Conservation (phyloP, 2,797 vertebrate species). For the Zenarchopterus dispar region DNA sequence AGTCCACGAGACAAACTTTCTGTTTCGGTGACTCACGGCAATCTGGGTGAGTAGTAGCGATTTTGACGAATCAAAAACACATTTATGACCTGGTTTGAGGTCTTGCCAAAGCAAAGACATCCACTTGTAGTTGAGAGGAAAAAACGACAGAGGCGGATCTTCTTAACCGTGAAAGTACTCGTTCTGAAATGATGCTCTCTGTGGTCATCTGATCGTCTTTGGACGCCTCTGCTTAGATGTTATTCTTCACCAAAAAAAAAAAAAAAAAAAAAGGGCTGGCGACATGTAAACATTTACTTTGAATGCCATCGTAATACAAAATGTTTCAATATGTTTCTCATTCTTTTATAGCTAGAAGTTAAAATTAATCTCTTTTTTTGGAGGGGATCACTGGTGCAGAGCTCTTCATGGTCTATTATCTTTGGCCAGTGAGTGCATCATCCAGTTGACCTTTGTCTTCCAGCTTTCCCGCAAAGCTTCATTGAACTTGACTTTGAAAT, state of each 20-base stretch:
- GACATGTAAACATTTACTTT: slow-evolving; percentile 72
- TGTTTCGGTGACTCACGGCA: slow-evolving; percentile 32
- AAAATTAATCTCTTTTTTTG: slow-evolving; percentile 45
- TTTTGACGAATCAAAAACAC: slow-evolving; percentile 30
- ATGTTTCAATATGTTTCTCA: slow-evolving; percentile 37
- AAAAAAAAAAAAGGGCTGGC: slow-evolving; percentile 10
- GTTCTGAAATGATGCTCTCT: slow-evolving; percentile 11
- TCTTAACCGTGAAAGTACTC: slow-evolving; percentile 24
- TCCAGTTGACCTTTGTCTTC: slow-evolving; percentile 99
- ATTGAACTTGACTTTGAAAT: slow-evolving; percentile 97
- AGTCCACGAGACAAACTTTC: slow-evolving; percentile 29
- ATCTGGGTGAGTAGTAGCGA: slow-evolving; percentile 36
- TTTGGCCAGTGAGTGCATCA: slow-evolving; percentile 97
- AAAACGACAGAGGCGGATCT: slow-evolving; percentile 10
- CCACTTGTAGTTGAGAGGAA: slow-evolving; percentile 13
- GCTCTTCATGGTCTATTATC: slow-evolving; percentile 88
- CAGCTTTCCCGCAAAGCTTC: slow-evolving; percentile 98
- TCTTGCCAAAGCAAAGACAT: slow-evolving; percentile 17
- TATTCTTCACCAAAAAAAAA: slow-evolving; percentile 11
- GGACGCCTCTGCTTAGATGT: slow-evolving; percentile 33
- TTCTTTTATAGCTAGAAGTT: slow-evolving; percentile 51
- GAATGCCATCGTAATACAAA: slow-evolving; percentile 48
- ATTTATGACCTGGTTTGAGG: slow-evolving; percentile 7
- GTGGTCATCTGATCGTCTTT: slow-evolving; percentile 37
- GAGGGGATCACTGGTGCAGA: slow-evolving; percentile 23